phyloP scores from a whole-genome alignment of 2,888 invertebrate species.

The Lottia scabra region DNA sequence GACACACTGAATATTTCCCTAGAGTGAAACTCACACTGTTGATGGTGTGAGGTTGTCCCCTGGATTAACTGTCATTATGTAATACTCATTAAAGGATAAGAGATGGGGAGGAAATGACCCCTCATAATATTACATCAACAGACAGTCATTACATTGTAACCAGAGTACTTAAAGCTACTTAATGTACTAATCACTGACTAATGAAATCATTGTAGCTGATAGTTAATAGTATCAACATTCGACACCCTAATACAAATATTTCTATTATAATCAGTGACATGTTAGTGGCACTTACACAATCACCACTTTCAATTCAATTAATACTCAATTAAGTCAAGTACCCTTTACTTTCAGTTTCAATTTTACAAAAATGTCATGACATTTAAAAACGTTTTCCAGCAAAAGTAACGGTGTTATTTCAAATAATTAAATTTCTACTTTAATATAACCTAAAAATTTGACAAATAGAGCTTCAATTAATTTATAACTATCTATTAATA shows the following conservation, averaged over 20 bases:
- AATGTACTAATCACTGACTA: neutral
- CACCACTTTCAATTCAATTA: neutral
- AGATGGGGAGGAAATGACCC: neutral
- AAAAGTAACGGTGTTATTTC: no score
- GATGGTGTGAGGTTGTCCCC: neutral
- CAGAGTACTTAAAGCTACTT: neutral
- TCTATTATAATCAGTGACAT: neutral
- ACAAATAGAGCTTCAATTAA: no score
- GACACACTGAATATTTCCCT: neutral
- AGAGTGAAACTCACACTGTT: neutral
- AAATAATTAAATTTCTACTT: no score
- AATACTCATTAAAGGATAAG: neutral
- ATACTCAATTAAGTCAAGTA: no score
- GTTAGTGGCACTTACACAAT: neutral
- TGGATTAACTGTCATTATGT: neutral
- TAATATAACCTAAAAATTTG: no score
- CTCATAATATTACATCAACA: conserved; percentile 4
- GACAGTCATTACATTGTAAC: neutral
- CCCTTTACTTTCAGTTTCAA: no score
- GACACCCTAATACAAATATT: neutral
- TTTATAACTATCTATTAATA: no score
- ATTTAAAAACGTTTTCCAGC: no score
- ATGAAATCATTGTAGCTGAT: conserved; percentile 3
- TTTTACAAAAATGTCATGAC: no score
- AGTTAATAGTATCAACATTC: neutral